These are phyloP conservation scores for Pseudochirops corinnae DNA, from an alignment of 2,797 vertebrate species.

Conservation along the genomic window DNA sequence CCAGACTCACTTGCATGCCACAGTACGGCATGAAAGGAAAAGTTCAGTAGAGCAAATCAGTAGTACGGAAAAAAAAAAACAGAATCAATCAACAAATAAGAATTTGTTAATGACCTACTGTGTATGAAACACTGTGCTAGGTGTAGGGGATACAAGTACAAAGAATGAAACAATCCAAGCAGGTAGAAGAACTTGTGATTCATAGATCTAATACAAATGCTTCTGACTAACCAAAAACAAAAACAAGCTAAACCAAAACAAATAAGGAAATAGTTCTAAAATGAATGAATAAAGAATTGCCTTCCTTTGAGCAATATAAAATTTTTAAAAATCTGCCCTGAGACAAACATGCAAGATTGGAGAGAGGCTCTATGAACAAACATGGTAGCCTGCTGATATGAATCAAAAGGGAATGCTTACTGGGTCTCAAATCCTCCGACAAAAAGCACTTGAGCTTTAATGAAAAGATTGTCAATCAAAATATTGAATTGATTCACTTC, in stretches of 20 bases:
- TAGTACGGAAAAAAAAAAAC: background rate
- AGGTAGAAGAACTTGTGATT: background rate
- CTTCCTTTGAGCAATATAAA: background rate
- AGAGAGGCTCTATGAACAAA: background rate
- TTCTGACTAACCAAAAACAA: background rate
- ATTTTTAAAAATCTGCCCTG: background rate
- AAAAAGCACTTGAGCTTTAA: background rate
- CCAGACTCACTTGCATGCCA: background rate
- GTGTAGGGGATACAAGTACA: background rate
- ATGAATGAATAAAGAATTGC: background rate
- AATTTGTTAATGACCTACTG: background rate
- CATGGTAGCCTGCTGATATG: background rate
- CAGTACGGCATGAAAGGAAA: background rate
- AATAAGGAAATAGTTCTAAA: background rate
- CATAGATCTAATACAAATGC: background rate
- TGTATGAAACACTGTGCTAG: background rate
- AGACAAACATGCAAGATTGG: background rate
- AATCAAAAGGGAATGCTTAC: background rate
- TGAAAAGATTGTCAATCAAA: background rate
- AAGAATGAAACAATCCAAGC: background rate
- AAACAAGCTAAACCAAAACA: background rate
- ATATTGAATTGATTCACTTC: background rate
- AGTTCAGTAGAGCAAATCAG: background rate
- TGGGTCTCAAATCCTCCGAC: background rate
- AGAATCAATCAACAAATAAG: background rate